A percentile compares a stretch with the other conserved stretches of the same genome.
Evolutionary conservation across 2,888 invertebrate species (phyloP).

Genomic region (Temnothorax ravouxi): DNA sequence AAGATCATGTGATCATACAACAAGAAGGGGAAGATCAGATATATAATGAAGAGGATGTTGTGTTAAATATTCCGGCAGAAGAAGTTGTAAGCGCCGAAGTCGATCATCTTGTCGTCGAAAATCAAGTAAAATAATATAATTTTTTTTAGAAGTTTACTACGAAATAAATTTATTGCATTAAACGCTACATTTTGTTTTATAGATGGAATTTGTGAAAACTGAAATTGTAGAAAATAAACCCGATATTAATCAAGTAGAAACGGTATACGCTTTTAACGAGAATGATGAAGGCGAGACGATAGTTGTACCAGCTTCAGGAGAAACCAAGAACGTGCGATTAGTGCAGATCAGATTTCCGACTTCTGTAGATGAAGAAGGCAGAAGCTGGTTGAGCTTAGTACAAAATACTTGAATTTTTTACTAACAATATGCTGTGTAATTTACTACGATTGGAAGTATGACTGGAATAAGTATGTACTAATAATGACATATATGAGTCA

Average conservation of each 20-base stretch:
- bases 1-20: constrained; percentile 87
- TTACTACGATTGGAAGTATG: background rate
- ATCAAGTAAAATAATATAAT: constrained; percentile 75
- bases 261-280: constrained; percentile 81
- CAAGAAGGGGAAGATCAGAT: constrained; percentile 83
- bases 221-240: constrained; percentile 81
- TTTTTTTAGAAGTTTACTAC: background rate
- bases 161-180: background rate
- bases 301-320: constrained; percentile 81
- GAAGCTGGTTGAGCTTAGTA: constrained; percentile 84
- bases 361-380: constrained; percentile 76
- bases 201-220: constrained; percentile 78
- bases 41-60: constrained; percentile 81
- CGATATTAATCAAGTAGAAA: constrained; percentile 79
- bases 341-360: constrained; percentile 84
- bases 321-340: constrained; percentile 81
- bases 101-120: constrained; percentile 80
- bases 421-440: constrained; percentile 29
- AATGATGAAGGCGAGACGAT: constrained; percentile 81
- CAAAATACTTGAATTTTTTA: constrained; percentile 78
- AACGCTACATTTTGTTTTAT: constrained; percentile 14
- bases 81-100: constrained; percentile 75
- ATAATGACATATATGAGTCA: background rate
- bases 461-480: background rate
- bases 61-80: constrained; percentile 79